Evolutionary conservation across 2,888 invertebrate genomes (phyloP), one percentile per base, ranked within the genome.

Genomic region (Labia minor): DNA sequence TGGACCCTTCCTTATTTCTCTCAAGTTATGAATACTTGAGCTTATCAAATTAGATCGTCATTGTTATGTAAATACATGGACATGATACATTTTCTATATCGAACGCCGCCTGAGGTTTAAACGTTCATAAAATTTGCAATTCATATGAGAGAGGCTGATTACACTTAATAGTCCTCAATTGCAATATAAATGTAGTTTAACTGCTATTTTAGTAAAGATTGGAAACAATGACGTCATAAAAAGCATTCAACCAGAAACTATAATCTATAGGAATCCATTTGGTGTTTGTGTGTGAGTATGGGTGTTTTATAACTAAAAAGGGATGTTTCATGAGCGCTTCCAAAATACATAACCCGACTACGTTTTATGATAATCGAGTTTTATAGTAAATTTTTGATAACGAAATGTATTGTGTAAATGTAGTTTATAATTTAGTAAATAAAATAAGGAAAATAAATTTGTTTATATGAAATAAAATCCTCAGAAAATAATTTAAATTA

Each of bases 41-140:
- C 49, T 49, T 49, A 49, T 49, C 49, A 49, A 49, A 49, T 49
- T 49, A 49, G 49, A 49, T 49, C 49, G 49, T 49, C 49, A 49
- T 49, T 49, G 49, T 49, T 49, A 49, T 49, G 49, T 11, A 49
- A 49, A 49, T 49, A n/a, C 49, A 49, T 14, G 49, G 49, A 49
- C 49, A 49, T 49, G 49, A 49, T 49, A 49, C 49, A 49, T 49
- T 49, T 49, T 49, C 14, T 49, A 4, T 4, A 49, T 49, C 16
- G 49, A 49, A 49, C 49, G 8, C 49, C 8, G 49, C 49, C 26
- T 26, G 26, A 26, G 49, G 49, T 49, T 49, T 49, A 49, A 49
- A 49, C 49, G 49, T 49, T 49, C 49, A 49, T 49, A 49, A 49
- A 49, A 49, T 49, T 49, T 49, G 49, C 49, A 49, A 49, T 49